Conservation (phyloP, 2,113 vertebrate species). For the Malurus elegans region DNA sequence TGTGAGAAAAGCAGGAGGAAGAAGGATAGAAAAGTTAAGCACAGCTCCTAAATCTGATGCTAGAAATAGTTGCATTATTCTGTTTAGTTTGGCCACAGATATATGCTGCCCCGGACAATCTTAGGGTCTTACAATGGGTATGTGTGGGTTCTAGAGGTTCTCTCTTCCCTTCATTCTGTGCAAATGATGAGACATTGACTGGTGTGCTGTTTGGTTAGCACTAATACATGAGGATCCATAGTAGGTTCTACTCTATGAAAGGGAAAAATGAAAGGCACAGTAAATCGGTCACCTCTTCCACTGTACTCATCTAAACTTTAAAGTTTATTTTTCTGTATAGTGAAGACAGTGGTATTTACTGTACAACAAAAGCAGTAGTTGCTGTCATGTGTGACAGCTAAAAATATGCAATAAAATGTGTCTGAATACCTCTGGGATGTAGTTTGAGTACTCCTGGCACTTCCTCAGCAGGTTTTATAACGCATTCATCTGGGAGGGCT, state of each 20-base stretch:
- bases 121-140: not conserved
- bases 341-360: conserved; percentile 39
- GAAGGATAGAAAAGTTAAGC: not conserved
- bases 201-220: not conserved
- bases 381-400: conserved; percentile 48
- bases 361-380: conserved; percentile 41
- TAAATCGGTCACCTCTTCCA: not conserved
- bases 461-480: conserved; percentile 47
- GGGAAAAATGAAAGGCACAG: not conserved
- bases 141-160: not conserved
- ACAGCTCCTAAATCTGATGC: not conserved
- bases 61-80: not conserved
- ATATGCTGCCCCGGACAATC: not conserved
- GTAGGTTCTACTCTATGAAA: not conserved
- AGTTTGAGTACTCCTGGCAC: conserved; percentile 20
- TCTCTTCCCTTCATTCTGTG: not conserved
- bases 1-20: not conserved
- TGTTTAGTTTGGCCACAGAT: not conserved
- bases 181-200: not conserved
- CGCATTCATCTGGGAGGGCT: conserved; percentile 35
- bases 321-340: not conserved
- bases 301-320: not conserved
- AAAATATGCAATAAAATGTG: conserved; percentile 62
- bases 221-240: not conserved
- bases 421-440: conserved; percentile 62